phyloP scores from a whole-genome alignment of 2,797 vertebrate species.

The Enteromius afrohamiltoni region DNA sequence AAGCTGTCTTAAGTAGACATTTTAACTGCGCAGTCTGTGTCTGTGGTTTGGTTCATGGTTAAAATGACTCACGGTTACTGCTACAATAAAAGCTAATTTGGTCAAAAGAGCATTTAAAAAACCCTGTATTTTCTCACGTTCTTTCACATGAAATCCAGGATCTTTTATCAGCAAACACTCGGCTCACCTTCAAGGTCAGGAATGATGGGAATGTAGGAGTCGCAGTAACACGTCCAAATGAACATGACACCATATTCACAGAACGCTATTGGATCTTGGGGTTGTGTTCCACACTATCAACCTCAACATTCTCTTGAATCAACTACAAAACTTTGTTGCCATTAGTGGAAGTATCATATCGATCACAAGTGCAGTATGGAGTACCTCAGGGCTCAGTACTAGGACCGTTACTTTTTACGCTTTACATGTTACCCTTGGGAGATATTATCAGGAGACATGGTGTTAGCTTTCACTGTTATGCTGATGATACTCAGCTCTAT shows the following conservation, averaged over 20 bases:
- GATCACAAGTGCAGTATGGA: no score
- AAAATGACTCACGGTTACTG: neutral
- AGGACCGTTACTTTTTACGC: no score
- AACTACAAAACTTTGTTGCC: no score
- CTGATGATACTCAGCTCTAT: no score
- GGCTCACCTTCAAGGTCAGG: constrained; percentile 10
- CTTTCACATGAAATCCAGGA: neutral
- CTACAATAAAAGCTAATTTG: neutral
- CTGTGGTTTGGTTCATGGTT: neutral
- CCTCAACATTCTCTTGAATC: no score
- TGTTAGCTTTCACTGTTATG: no score
- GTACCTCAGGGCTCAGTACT: no score
- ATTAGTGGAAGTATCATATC: no score
- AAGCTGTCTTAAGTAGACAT: neutral
- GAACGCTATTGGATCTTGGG: no score
- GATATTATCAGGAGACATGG: no score
- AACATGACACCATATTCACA: neutral
- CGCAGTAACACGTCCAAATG: neutral
- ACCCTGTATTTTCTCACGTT: neutral
- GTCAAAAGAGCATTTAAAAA: neutral
- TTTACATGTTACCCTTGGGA: no score
- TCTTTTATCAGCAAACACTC: neutral
- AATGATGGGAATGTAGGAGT: constrained; percentile 22
- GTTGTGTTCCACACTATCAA: no score
- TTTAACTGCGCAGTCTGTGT: neutral